Evolutionary conservation across 2,113 vertebrate species (phyloP).

Genomic region (Bubo scandiacus): DNA sequence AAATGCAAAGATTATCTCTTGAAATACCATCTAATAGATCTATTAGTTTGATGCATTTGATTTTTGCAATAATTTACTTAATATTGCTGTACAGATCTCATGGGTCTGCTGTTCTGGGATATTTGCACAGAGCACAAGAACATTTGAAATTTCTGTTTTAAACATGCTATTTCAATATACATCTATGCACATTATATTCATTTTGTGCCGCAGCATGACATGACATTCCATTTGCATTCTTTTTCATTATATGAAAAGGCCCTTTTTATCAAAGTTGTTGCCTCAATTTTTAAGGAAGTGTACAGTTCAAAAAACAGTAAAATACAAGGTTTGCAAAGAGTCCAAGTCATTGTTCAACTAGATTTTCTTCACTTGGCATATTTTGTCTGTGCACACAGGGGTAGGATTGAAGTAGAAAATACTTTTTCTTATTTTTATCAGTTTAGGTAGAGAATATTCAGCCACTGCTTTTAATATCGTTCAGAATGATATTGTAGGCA

Average conservation of each 20-base stretch:
- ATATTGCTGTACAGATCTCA: not conserved
- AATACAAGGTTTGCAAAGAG: not conserved
- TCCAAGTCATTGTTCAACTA: not conserved
- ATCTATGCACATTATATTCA: not conserved
- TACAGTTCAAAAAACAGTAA: constrained; percentile 3
- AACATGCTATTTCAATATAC: not conserved
- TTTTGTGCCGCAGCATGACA: not conserved
- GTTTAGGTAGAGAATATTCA: not conserved
- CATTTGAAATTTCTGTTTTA: not conserved
- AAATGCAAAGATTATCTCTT: not conserved
- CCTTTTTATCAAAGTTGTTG: not conserved
- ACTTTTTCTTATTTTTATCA: not conserved
- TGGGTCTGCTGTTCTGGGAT: not conserved
- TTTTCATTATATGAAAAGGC: not conserved
- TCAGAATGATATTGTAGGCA: not conserved
- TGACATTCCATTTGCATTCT: not conserved
- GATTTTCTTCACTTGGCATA: not conserved
- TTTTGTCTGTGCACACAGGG: not conserved
- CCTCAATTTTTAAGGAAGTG: constrained; percentile 12
- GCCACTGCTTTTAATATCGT: not conserved
- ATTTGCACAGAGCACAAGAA: not conserved
- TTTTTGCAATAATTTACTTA: not conserved
- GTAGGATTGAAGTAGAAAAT: not conserved
- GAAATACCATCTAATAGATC: not conserved
- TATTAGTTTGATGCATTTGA: not conserved